A percentile compares a stretch with the other conserved stretches of the same genome.
Conservation (phyloP, 2,888 invertebrate genomes). For the Dinocampus coccinellae region DNA sequence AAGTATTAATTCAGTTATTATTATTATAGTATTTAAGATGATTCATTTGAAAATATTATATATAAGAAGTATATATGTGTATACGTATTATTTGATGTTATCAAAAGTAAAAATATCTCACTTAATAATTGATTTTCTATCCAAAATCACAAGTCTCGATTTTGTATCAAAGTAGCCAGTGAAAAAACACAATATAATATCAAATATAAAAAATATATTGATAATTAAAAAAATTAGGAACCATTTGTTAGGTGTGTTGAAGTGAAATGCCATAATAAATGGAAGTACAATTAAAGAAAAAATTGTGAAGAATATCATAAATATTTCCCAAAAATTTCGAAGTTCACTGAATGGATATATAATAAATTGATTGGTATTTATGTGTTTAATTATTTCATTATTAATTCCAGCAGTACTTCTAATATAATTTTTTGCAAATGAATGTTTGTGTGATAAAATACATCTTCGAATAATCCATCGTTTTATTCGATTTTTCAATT, state of each 20-base stretch:
- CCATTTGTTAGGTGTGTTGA: constrained; percentile 43
- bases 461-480: constrained; percentile 52
- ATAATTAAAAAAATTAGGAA: constrained; percentile 47
- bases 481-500: constrained; percentile 36
- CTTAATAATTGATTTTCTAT: constrained; percentile 55
- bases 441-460: constrained; percentile 53
- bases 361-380: constrained; percentile 58
- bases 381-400: constrained; percentile 64
- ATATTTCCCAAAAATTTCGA: constrained; percentile 63
- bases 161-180: constrained; percentile 63
- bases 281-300: constrained; percentile 58
- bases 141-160: constrained; percentile 57
- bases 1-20: not conserved
- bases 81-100: no score
- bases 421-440: constrained; percentile 52
- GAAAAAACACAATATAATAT: constrained; percentile 61
- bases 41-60: no score
- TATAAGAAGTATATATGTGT: no score
- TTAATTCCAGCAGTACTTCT: constrained; percentile 64
- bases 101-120: constrained; percentile 39
- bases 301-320: constrained; percentile 58
- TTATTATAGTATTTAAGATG: no score
- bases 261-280: constrained; percentile 59
- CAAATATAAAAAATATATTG: constrained; percentile 57
- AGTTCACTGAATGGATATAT: constrained; percentile 68